Conservation (phyloP, 2,888 invertebrate genomes). For the Drosophila villosipedis region DNA sequence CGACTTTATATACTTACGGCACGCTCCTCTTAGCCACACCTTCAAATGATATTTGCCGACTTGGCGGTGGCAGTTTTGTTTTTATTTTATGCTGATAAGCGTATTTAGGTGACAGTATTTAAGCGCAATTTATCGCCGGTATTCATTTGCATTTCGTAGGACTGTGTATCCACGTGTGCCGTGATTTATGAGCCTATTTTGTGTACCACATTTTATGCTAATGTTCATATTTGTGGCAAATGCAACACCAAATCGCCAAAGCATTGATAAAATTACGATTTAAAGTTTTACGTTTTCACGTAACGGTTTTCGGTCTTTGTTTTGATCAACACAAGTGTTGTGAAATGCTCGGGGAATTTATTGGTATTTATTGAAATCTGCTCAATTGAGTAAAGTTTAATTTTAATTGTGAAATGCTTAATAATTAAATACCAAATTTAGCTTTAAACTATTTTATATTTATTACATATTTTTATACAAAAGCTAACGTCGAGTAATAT, state of each 20-base stretch:
- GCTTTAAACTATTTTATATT: background rate
- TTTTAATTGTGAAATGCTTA: background rate
- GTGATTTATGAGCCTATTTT: constrained; percentile 63
- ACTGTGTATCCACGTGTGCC: constrained; percentile 40
- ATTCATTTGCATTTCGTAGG: constrained; percentile 61
- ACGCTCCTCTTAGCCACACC: constrained; percentile 52
- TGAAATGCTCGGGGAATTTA: constrained; percentile 1
- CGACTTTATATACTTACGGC: constrained; percentile 29
- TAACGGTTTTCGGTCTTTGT: constrained; percentile 21
- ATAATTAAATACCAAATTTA: background rate
- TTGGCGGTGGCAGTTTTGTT: constrained; percentile 46
- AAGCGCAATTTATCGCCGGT: constrained; percentile 42
- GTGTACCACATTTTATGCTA: constrained; percentile 43
- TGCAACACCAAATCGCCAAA: constrained; percentile 9
- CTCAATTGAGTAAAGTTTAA: background rate
- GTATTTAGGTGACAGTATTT: constrained; percentile 33
- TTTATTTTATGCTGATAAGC: constrained; percentile 46
- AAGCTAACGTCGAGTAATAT: background rate
- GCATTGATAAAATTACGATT: constrained; percentile 1
- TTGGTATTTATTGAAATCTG: constrained; percentile 5
- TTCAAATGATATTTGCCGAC: constrained; percentile 49
- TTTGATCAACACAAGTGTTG: constrained; percentile 39
- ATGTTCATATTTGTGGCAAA: constrained; percentile 54
- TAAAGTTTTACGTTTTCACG: background rate
- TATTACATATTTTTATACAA: background rate